Percentiles rank a stretch among this genome's conserved stretches.
Conservation (phyloP, 1,140 invertebrate species). For the Venturia canescens region DNA sequence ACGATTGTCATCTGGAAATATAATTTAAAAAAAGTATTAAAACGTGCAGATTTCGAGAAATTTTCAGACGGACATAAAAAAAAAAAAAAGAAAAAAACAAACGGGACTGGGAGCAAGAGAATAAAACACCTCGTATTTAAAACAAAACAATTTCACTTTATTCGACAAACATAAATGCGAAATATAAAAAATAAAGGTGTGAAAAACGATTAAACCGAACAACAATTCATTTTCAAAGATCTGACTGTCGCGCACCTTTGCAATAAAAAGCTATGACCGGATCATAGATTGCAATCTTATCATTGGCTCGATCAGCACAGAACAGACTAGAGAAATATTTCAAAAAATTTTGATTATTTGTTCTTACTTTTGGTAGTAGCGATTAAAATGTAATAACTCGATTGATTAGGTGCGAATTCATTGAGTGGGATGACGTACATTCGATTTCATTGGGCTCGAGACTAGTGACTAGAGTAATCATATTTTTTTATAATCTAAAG, state of each 20-base stretch:
- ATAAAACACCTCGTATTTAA: background rate
- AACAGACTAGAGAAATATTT: background rate
- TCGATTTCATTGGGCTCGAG: background rate
- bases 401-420: conserved; percentile 2
- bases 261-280: conserved; percentile 5
- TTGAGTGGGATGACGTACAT: background rate
- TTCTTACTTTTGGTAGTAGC: background rate
- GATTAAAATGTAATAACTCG: background rate
- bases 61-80: too few species aligned
- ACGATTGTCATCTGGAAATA: conserved; percentile 34
- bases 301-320: background rate
- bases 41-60: background rate
- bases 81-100: too few species aligned
- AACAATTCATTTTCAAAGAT: background rate
- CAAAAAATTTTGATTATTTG: conserved; percentile 1
- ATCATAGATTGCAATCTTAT: conserved; percentile 14
- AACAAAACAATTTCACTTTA: background rate
- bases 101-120: background rate
- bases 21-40: background rate
- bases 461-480: background rate
- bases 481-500: conserved; percentile 22
- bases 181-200: background rate
- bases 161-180: background rate
- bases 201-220: background rate
- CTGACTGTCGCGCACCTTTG: background rate